Evolutionary conservation across 2,888 invertebrate species (phyloP).

Genomic region (Drosophila siamana): DNA sequence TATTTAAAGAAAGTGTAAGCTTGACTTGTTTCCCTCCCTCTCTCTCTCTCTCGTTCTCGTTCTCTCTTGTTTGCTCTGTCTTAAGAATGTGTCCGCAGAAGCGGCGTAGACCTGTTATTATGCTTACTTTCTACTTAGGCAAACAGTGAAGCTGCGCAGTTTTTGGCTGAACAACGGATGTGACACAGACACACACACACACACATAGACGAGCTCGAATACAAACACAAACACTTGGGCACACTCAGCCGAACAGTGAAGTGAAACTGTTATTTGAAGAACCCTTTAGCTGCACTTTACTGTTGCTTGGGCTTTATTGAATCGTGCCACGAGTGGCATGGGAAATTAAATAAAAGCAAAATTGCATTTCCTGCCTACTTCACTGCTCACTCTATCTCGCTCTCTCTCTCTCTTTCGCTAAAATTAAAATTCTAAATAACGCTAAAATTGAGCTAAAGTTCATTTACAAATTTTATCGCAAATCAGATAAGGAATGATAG

Average conservation of each 20-base stretch:
- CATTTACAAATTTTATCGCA: neutral
- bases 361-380: conserved; percentile 58
- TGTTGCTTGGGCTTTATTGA: conserved; percentile 25
- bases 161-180: conserved; percentile 50
- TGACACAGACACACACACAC: conserved; percentile 34
- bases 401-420: neutral
- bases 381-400: neutral
- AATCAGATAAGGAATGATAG: neutral
- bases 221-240: conserved; percentile 6
- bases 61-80: neutral
- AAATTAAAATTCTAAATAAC: no score
- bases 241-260: conserved; percentile 4
- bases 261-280: conserved; percentile 23
- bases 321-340: conserved; percentile 34
- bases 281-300: conserved; percentile 34
- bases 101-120: conserved; percentile 10
- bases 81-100: neutral
- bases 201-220: no score
- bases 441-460: no score
- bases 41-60: neutral
- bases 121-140: conserved; percentile 53
- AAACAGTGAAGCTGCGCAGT: conserved; percentile 37
- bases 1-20: neutral
- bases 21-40: neutral
- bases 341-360: conserved; percentile 68